These are phyloP conservation scores for Netelia melanura DNA, from an alignment of 2,888 invertebrate genomes.

Conservation along the genomic window DNA sequence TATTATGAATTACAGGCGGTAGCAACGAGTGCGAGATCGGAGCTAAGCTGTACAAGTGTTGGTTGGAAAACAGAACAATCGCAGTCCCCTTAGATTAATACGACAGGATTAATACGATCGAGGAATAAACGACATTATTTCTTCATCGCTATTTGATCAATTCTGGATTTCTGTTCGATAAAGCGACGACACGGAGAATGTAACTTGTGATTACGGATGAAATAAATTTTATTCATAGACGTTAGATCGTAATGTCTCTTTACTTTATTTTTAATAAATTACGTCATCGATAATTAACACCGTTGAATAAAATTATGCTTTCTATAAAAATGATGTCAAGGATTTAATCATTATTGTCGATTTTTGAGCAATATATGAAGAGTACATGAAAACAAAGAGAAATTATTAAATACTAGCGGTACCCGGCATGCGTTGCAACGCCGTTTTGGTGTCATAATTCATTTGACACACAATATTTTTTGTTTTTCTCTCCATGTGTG, in stretches of 20 bases:
- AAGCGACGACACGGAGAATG: not conserved
- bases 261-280: not conserved
- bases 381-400: too few species aligned
- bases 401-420: too few species aligned
- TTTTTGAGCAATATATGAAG: too few species aligned
- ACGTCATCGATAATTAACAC: too few species aligned
- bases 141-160: not conserved
- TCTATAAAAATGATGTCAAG: too few species aligned
- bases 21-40: constrained; percentile 66
- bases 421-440: too few species aligned
- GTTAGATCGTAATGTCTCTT: not conserved
- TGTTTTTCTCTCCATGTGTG: too few species aligned
- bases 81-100: constrained; percentile 27
- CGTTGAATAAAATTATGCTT: too few species aligned
- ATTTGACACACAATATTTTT: too few species aligned
- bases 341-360: too few species aligned
- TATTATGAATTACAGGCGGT: constrained; percentile 53
- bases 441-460: too few species aligned
- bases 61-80: constrained; percentile 55
- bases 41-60: constrained; percentile 67
- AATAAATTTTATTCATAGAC: constrained; percentile 5
- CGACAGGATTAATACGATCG: not conserved
- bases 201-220: not conserved
- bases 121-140: not conserved
- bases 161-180: not conserved